Conservation (phyloP, 2,113 vertebrate genomes). For the Labeo catla region DNA sequence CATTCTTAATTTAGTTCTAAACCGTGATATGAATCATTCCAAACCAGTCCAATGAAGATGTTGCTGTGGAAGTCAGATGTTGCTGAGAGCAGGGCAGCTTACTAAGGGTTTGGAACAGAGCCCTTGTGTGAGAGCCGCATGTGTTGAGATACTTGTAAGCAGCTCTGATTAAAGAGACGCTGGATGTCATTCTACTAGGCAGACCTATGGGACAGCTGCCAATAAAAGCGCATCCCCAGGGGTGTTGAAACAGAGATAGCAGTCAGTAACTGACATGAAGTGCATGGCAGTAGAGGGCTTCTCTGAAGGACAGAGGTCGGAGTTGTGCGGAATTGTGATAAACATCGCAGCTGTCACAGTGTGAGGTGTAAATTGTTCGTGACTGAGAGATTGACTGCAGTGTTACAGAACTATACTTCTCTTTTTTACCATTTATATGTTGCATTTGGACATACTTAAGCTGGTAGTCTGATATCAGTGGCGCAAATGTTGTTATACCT, state of each 20-base stretch:
- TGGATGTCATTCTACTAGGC: slow-evolving; percentile 29
- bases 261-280: slow-evolving; percentile 20
- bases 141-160: slow-evolving; percentile 28
- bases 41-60: neutral
- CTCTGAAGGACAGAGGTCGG: slow-evolving; percentile 35
- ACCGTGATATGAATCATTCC: neutral
- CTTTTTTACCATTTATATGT: neutral
- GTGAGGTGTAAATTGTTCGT: neutral
- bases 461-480: neutral
- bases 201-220: slow-evolving; percentile 30
- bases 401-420: neutral
- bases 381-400: neutral
- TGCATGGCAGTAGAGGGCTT: slow-evolving; percentile 18
- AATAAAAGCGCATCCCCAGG: slow-evolving; percentile 36
- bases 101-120: neutral
- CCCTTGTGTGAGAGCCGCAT: neutral
- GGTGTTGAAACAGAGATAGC: slow-evolving; percentile 25
- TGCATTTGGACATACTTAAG: neutral
- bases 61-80: neutral
- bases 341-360: slow-evolving; percentile 19
- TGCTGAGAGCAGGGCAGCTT: neutral
- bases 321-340: slow-evolving; percentile 10
- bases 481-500: neutral
- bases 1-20: neutral
- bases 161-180: slow-evolving; percentile 21